Percentiles rank a stretch among this genome's conserved stretches.
Evolutionary conservation across 1,140 invertebrate genomes (phyloP).

Genomic region (Oryctes rhinoceros): DNA sequence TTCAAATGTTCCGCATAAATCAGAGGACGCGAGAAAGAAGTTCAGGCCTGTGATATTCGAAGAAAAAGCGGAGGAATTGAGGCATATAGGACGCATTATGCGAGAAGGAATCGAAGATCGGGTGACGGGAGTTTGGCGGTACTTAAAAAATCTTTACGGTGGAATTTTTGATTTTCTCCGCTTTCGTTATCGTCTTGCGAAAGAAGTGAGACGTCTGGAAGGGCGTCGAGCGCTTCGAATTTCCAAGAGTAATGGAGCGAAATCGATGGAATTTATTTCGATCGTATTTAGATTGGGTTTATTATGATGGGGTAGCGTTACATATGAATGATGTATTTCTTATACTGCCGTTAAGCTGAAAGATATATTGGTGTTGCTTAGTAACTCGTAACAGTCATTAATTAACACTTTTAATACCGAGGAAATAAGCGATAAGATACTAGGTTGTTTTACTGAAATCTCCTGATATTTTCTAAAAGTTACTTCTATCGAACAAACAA

Average conservation of each 20-base stretch:
- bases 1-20: conserved; percentile 36
- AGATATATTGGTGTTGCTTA: too few species aligned
- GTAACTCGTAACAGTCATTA: too few species aligned
- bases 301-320: not conserved
- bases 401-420: too few species aligned
- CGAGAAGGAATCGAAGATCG: not conserved
- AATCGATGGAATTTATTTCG: conserved; percentile 14
- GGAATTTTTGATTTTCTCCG: not conserved
- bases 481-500: too few species aligned
- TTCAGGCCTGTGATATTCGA: conserved; percentile 10
- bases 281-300: conserved; percentile 11
- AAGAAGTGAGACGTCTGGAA: not conserved
- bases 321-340: too few species aligned
- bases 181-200: not conserved
- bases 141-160: conserved; percentile 30
- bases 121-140: not conserved
- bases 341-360: too few species aligned
- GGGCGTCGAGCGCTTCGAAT: not conserved
- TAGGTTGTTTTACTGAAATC: too few species aligned
- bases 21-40: conserved; percentile 14
- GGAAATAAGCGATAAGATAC: too few species aligned
- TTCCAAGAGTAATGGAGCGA: conserved; percentile 1
- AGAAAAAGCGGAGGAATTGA: not conserved
- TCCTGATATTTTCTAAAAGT: too few species aligned
- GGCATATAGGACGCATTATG: conserved; percentile 7